Evolutionary conservation across 2,113 vertebrate genomes (phyloP).

Genomic region (Clupea harengus): DNA sequence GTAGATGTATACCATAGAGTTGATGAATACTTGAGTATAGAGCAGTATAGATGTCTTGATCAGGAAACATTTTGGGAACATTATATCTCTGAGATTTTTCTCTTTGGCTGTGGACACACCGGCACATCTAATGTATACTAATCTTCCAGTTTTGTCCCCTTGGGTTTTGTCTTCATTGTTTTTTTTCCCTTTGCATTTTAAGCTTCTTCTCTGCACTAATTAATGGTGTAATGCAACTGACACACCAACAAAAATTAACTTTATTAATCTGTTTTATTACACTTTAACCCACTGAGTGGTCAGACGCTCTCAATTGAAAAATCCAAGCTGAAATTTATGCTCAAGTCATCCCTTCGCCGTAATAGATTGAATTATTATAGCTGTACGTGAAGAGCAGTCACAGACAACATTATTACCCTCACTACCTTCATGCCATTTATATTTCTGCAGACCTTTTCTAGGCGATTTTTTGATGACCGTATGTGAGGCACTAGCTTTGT

Average conservation of each 20-base stretch:
- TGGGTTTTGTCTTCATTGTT: constrained; percentile 41
- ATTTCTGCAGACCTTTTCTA: background rate
- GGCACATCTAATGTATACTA: constrained; percentile 58
- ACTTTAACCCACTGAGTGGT: constrained; percentile 67
- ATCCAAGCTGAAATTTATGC: background rate
- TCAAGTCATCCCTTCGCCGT: background rate
- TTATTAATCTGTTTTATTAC: constrained; percentile 60
- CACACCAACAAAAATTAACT: constrained; percentile 64
- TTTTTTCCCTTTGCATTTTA: constrained; percentile 27
- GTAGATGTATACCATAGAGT: too few relatives aligned
- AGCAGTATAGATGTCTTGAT: background rate
- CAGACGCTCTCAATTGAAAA: background rate
- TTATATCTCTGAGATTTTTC: constrained; percentile 29
- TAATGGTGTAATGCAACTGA: constrained; percentile 60
- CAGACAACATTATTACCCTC: background rate
- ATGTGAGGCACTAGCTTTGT: constrained; percentile 4
- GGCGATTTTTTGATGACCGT: background rate
- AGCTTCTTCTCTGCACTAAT: constrained; percentile 58
- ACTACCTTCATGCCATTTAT: background rate
- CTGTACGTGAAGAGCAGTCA: background rate
- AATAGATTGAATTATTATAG: background rate
- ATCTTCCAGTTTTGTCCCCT: constrained; percentile 44
- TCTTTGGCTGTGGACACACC: constrained; percentile 44
- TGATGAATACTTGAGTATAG: background rate
- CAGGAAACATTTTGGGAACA: constrained; percentile 60